Base-by-base conservation (phyloP, 2,888 invertebrate species). In the Chaitophorus viminalis region DNA sequence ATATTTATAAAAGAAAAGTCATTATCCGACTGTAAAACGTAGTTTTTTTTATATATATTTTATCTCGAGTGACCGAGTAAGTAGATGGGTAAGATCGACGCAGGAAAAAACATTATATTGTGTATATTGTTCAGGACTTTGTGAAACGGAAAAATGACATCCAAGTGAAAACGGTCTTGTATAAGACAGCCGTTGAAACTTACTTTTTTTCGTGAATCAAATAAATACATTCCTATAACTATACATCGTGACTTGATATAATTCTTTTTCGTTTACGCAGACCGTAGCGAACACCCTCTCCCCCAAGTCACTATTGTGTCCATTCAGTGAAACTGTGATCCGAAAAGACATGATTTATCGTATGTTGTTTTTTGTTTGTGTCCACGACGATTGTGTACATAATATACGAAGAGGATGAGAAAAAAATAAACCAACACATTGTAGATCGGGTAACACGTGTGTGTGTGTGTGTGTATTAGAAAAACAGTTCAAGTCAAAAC, bases 261-360 rank as follows among this genome's bases (percentile, higher is more conserved):
- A 65, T 81, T 87, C 87, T 87, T 81, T 81, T 68, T 78, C 78
- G 78, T 86, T 79, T 79, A 86, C 70, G 72, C 36, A 9, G 60
- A 54, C 79, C 84, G 70, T 60, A 5, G 72, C 81, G 70, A 79
- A 87, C 87, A 65, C 81, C 74, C 74, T 79, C 74, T 8, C 39
- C 85, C n/a, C 68, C 79, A 31, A 79, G 79, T 79, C 81, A 54
- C 81, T 39, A 87, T 87, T 87, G 87, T 87, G 79, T 75, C 74
- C 87, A 46, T 74, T 81, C 72, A 74, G 74, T 33, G 77, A 85
- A 31, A 72, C 72, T 33, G 74, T 60, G 54, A 85, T 77, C 85
- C 52, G 39, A 87, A 87, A 87, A 81, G 79, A 87, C 87, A 87
- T 87, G 87, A 87, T 87, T 87, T 87, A 87, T 87, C 81, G 74